Evolutionary conservation across 64 coral and sea anemone species (phyloP).

Genomic region (Exaiptasia diaphana): DNA sequence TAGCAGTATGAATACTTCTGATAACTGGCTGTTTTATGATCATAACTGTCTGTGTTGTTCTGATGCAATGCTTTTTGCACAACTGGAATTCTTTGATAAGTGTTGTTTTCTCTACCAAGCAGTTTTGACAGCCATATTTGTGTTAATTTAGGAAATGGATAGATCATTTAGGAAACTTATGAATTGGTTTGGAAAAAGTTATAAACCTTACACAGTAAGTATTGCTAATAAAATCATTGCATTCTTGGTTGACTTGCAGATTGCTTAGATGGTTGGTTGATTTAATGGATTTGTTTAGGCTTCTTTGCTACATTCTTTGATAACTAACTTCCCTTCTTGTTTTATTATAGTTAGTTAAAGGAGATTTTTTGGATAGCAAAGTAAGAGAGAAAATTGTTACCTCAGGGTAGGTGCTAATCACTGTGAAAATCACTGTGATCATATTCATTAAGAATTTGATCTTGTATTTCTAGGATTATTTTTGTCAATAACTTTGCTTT

Average conservation of each 20-base stretch:
- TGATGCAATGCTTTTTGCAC: too few relatives aligned
- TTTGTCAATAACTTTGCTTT: constrained; percentile 99
- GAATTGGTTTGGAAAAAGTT: constrained; percentile 89
- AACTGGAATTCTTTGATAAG: too few relatives aligned
- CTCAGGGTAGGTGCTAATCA: constrained; percentile 51
- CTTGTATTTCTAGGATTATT: constrained; percentile 55
- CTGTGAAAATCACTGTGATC: neutral
- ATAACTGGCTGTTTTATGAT: too few relatives aligned
- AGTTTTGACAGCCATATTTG: too few relatives aligned
- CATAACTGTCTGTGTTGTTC: too few relatives aligned
- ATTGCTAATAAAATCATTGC: too few relatives aligned
- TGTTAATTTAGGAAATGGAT: constrained; percentile 95
- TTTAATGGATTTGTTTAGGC: neutral
- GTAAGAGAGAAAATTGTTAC: constrained; percentile 76
- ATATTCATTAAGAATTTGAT: neutral
- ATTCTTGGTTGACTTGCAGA: too few relatives aligned
- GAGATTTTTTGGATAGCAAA: constrained; percentile 79
- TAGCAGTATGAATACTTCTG: too few relatives aligned
- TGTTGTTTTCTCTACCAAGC: too few relatives aligned
- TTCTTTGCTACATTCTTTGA: too few relatives aligned
- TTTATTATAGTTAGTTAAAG: constrained; percentile 67
- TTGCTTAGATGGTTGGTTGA: too few relatives aligned
- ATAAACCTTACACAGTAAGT: constrained; percentile 85
- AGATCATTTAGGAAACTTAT: constrained; percentile 80
- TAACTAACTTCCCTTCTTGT: too few relatives aligned